Percentiles rank a stretch among this genome's conserved stretches.
Evolutionary conservation across 92 coral and sea anemone species (phyloP).

Genomic region (Umimayanthus chanpuru): DNA sequence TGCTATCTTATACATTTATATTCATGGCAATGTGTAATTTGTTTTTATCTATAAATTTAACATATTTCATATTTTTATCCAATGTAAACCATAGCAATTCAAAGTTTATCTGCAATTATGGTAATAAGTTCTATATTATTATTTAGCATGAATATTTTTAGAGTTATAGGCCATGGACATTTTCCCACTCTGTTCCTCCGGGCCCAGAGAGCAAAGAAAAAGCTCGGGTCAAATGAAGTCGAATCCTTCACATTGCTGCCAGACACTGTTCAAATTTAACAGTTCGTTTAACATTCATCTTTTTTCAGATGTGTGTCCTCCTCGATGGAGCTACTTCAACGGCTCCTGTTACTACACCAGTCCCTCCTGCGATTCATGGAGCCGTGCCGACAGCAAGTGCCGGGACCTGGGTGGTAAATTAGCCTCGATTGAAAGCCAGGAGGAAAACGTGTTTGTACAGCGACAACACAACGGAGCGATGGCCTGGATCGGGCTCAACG

Average conservation of each 20-base stretch:
- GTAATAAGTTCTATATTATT: no score
- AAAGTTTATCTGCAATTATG: no score
- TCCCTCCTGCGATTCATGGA: constrained; percentile 57
- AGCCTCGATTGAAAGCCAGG: constrained; percentile 49
- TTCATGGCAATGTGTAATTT: no score
- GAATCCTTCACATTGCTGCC: background rate
- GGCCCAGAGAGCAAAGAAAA: no score
- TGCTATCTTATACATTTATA: no score
- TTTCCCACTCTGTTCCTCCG: no score
- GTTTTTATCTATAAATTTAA: no score
- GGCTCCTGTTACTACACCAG: constrained; percentile 74
- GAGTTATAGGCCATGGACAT: background rate
- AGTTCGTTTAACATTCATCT: background rate
- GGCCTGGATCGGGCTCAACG: constrained; percentile 77
- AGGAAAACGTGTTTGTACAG: constrained; percentile 65
- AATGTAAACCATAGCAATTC: no score
- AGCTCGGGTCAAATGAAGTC: no score
- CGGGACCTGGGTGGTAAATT: constrained; percentile 44
- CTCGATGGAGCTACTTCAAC: constrained; percentile 67
- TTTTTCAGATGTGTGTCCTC: constrained; percentile 61
- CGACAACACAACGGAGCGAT: constrained; percentile 71
- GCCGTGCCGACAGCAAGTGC: constrained; percentile 55
- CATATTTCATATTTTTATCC: no score
- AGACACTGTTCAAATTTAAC: background rate
- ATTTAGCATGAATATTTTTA: background rate